Percentiles rank a stretch among this genome's conserved stretches.
Conservation (phyloP, 2,888 invertebrate genomes). For the Acleris sparsana region DNA sequence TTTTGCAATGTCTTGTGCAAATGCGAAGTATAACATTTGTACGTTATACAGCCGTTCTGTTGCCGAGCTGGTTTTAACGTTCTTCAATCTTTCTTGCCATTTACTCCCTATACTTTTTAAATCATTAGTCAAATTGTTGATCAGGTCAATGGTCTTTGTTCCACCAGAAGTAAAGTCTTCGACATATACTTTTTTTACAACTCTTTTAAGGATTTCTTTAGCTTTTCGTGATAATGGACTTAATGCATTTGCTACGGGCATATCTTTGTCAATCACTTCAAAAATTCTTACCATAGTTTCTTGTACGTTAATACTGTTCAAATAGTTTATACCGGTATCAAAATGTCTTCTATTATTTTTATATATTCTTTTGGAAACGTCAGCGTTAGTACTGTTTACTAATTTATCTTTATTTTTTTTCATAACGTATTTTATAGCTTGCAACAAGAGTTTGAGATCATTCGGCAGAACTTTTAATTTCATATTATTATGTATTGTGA, state of each 20-base stretch:
- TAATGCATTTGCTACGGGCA: conserved; percentile 47
- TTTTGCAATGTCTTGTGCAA: conserved; percentile 57
- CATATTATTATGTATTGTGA: conserved; percentile 47
- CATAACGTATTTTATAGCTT: conserved; percentile 7
- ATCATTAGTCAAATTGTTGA: conserved; percentile 53
- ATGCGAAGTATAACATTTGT: conserved; percentile 57
- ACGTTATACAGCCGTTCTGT: conserved; percentile 52
- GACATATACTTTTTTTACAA: conserved; percentile 51
- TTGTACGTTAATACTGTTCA: neutral
- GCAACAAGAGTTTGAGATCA: conserved; percentile 5
- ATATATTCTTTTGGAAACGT: conserved; percentile 51
- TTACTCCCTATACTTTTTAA: conserved; percentile 53
- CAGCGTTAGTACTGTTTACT: conserved; percentile 10
- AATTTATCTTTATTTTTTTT: neutral
- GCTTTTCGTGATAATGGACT: conserved; percentile 47
- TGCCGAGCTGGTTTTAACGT: conserved; percentile 44
- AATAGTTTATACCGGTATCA: neutral
- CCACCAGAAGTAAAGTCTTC: conserved; percentile 46
- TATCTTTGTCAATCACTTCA: conserved; percentile 50
- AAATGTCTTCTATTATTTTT: conserved; percentile 41
- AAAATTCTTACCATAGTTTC: conserved; percentile 47
- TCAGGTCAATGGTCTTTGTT: conserved; percentile 43
- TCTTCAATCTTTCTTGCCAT: conserved; percentile 51
- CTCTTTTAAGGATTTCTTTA: conserved; percentile 53
- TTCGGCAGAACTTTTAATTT: neutral